A percentile compares a stretch with the other conserved stretches of the same genome.
phyloP scores from a whole-genome alignment of 1,140 invertebrate species.

The Drosophila pseudoananassae region DNA sequence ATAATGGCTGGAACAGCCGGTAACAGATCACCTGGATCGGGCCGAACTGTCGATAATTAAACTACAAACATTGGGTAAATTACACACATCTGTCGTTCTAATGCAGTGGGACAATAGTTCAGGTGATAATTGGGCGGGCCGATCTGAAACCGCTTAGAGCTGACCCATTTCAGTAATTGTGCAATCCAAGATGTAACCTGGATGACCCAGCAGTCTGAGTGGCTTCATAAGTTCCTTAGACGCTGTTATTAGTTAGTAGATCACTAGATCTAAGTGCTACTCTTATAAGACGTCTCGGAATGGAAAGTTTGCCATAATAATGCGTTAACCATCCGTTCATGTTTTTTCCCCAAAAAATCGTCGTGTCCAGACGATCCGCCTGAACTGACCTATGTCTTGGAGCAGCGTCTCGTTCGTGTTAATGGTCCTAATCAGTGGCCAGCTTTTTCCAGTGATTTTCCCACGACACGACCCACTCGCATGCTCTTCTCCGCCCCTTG shows the following conservation, averaged over 20 bases:
- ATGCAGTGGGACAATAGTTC: slow-evolving; percentile 11
- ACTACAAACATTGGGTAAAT: neutral
- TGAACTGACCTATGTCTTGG: slow-evolving; percentile 48
- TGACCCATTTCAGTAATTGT: neutral
- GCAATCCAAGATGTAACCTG: slow-evolving; percentile 2
- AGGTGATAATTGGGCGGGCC: slow-evolving; percentile 11
- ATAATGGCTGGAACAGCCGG: slow-evolving; percentile 6
- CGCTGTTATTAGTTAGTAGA: neutral
- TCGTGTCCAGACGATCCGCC: slow-evolving; percentile 38
- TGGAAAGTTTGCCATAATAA: slow-evolving; percentile 22
- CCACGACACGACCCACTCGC: slow-evolving; percentile 31
- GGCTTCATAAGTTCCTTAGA: neutral
- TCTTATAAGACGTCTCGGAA: neutral
- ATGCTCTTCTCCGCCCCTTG: slow-evolving; percentile 23
- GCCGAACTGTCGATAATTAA: slow-evolving; percentile 1
- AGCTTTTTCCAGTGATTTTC: slow-evolving; percentile 46
- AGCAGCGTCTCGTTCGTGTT: slow-evolving; percentile 15
- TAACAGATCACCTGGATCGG: slow-evolving; percentile 4
- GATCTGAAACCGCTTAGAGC: slow-evolving; percentile 10
- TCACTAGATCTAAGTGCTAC: neutral
- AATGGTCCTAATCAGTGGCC: slow-evolving; percentile 42
- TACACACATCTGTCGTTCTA: slow-evolving; percentile 15
- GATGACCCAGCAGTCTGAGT: neutral
- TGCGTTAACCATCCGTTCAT: neutral
- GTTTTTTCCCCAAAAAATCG: neutral